Conservation (phyloP, 2,888 invertebrate species). For the Amphipoea lucens region DNA sequence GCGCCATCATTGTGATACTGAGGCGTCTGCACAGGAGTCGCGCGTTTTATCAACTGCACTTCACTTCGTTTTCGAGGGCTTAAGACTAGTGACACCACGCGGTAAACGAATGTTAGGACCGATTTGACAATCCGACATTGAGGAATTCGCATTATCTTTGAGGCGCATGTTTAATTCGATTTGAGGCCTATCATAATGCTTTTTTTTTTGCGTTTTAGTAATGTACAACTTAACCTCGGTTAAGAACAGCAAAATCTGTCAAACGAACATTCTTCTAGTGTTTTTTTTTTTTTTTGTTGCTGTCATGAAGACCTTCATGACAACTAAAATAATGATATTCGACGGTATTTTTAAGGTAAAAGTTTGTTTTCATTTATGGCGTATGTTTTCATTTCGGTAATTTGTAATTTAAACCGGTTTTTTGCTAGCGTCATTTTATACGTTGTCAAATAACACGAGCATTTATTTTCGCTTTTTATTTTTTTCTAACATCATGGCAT, state of each 20-base stretch:
- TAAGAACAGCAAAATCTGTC: not conserved
- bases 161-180: not conserved
- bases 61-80: constrained; percentile 61
- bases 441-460: not conserved
- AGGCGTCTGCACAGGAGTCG: constrained; percentile 69
- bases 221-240: not conserved
- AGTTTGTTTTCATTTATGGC: not conserved
- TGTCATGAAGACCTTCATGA: not conserved
- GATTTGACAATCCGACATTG: constrained; percentile 19
- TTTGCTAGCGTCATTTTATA: not conserved
- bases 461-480: not conserved
- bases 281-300: not conserved
- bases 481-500: not conserved
- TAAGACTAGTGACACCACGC: constrained; percentile 58
- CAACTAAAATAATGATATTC: not conserved
- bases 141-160: not conserved
- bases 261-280: not conserved
- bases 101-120: constrained; percentile 39
- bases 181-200: not conserved
- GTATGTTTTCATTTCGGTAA: not conserved
- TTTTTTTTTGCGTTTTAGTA: not conserved
- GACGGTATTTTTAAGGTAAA: not conserved
- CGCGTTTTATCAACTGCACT: constrained; percentile 74
- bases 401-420: not conserved
- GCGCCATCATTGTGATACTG: constrained; percentile 76